Evolutionary conservation across 2,113 vertebrate species (phyloP).

Genomic region (Pluvianellus socialis): DNA sequence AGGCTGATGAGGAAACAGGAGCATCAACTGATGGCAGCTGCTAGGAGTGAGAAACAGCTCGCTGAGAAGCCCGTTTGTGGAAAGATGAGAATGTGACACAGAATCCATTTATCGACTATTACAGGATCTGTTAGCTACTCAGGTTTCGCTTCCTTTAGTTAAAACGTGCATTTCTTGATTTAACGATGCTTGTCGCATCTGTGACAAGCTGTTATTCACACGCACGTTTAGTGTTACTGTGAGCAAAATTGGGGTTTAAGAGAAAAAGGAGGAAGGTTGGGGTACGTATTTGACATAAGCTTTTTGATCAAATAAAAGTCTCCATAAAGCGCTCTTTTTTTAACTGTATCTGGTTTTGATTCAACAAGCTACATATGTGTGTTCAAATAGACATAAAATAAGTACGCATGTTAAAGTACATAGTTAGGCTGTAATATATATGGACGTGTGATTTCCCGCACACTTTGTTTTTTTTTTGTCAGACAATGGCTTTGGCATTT

Average conservation of each 20-base stretch:
- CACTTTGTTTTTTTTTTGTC: background rate
- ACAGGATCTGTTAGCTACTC: background rate
- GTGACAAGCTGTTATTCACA: background rate
- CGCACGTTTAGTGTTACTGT: background rate
- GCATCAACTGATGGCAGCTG: background rate
- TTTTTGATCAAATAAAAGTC: background rate
- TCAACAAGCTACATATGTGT: background rate
- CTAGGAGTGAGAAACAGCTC: background rate
- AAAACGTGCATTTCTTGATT: background rate
- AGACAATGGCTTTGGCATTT: background rate
- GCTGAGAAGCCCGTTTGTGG: background rate
- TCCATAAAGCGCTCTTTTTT: background rate
- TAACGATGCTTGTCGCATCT: background rate
- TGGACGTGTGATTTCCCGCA: background rate
- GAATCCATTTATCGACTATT: background rate
- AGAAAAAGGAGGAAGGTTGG: background rate
- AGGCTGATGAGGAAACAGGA: slow-evolving; percentile 32
- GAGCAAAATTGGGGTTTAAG: background rate
- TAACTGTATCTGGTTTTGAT: background rate
- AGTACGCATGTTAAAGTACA: background rate
- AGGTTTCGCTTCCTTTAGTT: background rate
- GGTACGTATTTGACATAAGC: background rate
- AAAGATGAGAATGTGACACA: background rate
- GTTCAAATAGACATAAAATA: background rate
- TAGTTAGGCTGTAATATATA: background rate